Evolutionary conservation across 2,113 vertebrate genomes (phyloP).

Genomic region (Chrysemys picta): DNA sequence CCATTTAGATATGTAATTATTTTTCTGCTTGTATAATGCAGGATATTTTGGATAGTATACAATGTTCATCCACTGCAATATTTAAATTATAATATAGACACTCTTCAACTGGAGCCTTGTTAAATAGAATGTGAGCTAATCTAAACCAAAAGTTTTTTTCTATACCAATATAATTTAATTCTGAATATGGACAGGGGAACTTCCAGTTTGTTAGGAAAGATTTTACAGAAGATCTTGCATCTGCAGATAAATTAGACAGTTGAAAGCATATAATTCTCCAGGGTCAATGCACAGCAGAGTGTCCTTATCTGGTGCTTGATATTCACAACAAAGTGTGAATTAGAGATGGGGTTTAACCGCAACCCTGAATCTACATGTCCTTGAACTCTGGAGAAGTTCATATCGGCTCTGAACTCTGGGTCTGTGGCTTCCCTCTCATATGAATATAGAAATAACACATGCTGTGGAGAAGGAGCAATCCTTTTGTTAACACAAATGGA

Average conservation of each 20-base stretch:
- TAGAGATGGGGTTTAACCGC: not conserved
- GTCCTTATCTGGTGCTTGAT: not conserved
- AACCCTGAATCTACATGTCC: not conserved
- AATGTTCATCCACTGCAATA: not conserved
- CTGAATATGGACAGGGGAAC: not conserved
- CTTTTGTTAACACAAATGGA: constrained; percentile 69
- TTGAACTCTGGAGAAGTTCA: not conserved
- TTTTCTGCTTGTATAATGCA: not conserved
- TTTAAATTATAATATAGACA: constrained; percentile 1
- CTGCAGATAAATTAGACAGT: not conserved
- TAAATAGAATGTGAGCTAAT: not conserved
- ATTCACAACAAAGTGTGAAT: not conserved
- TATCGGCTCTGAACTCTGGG: not conserved
- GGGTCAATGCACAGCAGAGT: not conserved
- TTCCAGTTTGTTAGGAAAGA: not conserved
- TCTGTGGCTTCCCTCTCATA: not conserved
- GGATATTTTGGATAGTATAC: constrained; percentile 15
- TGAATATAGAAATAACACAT: constrained; percentile 63
- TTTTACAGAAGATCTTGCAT: not conserved
- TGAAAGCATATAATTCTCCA: not conserved
- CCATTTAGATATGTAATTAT: constrained; percentile 32
- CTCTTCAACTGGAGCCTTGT: not conserved
- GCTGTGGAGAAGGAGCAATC: constrained; percentile 44
- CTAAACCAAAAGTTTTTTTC: constrained; percentile 2
- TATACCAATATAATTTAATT: not conserved